A percentile compares a stretch with the other conserved stretches of the same genome.
phyloP scores from a whole-genome alignment of 1,140 invertebrate genomes.

The Teleogryllus occipitalis region DNA sequence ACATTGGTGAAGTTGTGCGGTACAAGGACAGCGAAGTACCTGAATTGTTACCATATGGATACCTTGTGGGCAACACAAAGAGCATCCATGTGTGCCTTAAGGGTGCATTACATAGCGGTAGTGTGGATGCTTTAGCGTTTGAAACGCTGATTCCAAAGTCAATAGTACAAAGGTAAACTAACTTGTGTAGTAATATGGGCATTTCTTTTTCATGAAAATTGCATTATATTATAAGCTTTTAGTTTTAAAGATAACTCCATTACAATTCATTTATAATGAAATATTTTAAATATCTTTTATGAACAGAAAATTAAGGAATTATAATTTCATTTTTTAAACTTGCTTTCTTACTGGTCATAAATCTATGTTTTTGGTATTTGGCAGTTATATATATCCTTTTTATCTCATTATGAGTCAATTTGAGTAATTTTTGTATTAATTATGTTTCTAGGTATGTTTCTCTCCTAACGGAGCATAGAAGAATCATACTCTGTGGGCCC shows the following conservation, averaged over 20 bases:
- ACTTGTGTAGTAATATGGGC: background rate
- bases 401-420: background rate
- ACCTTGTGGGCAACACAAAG: slow-evolving; percentile 73
- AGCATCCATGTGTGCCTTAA: slow-evolving; percentile 48
- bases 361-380: no score
- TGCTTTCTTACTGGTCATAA: no score
- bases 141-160: slow-evolving; percentile 94
- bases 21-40: slow-evolving; percentile 55
- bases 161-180: slow-evolving; percentile 70
- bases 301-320: no score
- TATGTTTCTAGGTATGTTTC: slow-evolving; percentile 56
- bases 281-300: no score
- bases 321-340: no score
- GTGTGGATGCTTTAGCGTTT: slow-evolving; percentile 88
- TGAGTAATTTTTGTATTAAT: background rate
- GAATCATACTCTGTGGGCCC: slow-evolving; percentile 92
- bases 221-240: no score
- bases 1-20: slow-evolving; percentile 77
- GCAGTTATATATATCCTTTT: no score
- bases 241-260: no score
- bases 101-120: slow-evolving; percentile 73
- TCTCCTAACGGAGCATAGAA: slow-evolving; percentile 79
- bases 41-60: slow-evolving; percentile 86
- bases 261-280: no score
- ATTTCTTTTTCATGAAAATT: background rate